phyloP scores from a whole-genome alignment of 2,113 vertebrate species.

The Anser cygnoides region DNA sequence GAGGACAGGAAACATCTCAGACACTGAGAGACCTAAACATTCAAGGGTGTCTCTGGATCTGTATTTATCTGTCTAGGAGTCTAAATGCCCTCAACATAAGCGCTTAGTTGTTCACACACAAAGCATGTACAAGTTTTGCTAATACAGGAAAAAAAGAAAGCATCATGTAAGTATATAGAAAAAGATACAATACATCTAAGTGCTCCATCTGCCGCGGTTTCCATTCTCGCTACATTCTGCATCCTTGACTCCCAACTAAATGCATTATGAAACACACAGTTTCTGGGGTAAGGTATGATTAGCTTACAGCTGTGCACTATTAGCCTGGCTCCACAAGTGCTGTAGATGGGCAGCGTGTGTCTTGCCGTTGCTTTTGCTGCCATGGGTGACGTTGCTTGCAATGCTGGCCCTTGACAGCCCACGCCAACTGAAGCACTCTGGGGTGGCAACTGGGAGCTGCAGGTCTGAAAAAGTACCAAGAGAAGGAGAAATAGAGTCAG shows the following conservation, averaged over 20 bases:
- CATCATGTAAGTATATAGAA: neutral
- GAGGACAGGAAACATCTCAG: neutral
- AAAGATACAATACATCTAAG: neutral
- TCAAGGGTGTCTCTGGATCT: neutral
- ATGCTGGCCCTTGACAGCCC: neutral
- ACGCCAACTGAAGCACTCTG: conserved; percentile 74
- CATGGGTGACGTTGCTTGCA: neutral
- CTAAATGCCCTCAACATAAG: neutral
- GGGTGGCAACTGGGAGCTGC: conserved; percentile 73
- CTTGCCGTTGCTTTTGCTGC: neutral
- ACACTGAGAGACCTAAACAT: neutral
- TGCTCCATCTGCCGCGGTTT: neutral
- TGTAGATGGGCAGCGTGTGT: neutral
- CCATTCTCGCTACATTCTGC: neutral
- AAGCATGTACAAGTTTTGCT: neutral
- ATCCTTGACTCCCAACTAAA: neutral
- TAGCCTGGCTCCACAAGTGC: conserved; percentile 19
- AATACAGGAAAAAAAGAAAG: neutral
- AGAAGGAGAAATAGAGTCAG: conserved; percentile 1
- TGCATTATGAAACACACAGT: neutral
- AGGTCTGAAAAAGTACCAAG: conserved; percentile 74
- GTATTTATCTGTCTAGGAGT: neutral
- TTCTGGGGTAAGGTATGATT: neutral
- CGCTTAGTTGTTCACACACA: neutral
- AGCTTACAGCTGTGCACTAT: conserved; percentile 53